Conservation (phyloP, 2,113 vertebrate species). For the Lepisosteus osseus region DNA sequence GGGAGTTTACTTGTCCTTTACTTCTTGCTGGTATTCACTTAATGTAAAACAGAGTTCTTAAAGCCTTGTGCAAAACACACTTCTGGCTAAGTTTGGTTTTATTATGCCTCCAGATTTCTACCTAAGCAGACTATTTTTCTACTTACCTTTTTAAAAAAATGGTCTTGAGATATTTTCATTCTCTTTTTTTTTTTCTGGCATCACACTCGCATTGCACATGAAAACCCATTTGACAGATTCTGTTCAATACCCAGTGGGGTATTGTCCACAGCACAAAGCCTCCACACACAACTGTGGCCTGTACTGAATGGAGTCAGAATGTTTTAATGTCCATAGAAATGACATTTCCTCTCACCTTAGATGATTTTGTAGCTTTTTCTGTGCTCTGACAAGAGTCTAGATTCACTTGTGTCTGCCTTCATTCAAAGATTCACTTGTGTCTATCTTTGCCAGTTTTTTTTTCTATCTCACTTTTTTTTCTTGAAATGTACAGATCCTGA, state of each 20-base stretch:
- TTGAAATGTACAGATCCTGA: too few relatives aligned
- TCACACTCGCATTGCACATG: background rate
- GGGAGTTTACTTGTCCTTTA: background rate
- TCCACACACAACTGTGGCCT: background rate
- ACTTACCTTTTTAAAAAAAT: background rate
- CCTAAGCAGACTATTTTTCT: background rate
- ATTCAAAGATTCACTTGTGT: too few relatives aligned
- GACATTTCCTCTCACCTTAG: too few relatives aligned
- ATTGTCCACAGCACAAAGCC: background rate
- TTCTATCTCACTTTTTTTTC: too few relatives aligned
- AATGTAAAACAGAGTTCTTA: background rate
- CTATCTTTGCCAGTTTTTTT: too few relatives aligned
- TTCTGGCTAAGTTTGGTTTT: too few relatives aligned
- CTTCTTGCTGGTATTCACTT: background rate
- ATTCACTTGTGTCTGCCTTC: too few relatives aligned
- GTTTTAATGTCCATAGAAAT: too few relatives aligned
- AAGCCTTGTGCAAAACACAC: background rate
- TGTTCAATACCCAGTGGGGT: constrained; percentile 12
- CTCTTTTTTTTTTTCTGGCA: background rate
- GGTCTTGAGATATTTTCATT: background rate
- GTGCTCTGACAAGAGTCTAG: too few relatives aligned
- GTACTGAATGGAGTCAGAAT: too few relatives aligned
- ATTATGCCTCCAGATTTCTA: background rate
- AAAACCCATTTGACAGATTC: constrained; percentile 2
- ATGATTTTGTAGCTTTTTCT: too few relatives aligned